These are phyloP conservation scores for Drosophila siamana DNA, from an alignment of 2,888 invertebrate species.

Conservation along the genomic window DNA sequence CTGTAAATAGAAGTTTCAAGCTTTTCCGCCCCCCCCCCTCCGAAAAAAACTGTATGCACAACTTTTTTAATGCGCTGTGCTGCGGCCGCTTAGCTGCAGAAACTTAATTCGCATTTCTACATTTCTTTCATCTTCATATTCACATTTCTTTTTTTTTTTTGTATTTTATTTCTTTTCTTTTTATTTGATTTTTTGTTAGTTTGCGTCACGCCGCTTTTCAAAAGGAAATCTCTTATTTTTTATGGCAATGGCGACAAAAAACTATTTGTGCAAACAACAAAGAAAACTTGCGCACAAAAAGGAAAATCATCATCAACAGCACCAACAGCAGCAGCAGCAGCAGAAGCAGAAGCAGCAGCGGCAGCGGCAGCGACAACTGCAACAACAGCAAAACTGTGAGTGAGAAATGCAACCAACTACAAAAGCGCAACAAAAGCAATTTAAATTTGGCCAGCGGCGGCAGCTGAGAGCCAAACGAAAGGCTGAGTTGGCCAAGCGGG, in stretches of 20 bases:
- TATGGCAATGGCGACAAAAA: slow-evolving; percentile 71
- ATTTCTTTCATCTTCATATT: slow-evolving; percentile 27
- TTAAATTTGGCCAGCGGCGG: slow-evolving; percentile 76
- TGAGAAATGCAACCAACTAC: slow-evolving; percentile 58
- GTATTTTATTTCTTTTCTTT: slow-evolving; percentile 14
- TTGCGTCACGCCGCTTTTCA: slow-evolving; percentile 56
- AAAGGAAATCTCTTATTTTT: slow-evolving; percentile 74
- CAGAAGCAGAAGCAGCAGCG: slow-evolving; percentile 16
- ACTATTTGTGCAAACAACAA: slow-evolving; percentile 80
- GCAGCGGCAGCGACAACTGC: slow-evolving; percentile 24
- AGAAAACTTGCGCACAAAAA: slow-evolving; percentile 75
- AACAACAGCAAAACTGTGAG: slow-evolving; percentile 14
- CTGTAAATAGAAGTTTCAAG: slow-evolving; percentile 24
- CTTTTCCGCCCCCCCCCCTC: too few species aligned
- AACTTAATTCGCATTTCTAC: slow-evolving; percentile 67
- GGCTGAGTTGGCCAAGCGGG: slow-evolving; percentile 55
- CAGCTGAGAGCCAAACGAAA: slow-evolving; percentile 28
- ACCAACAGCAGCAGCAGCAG: slow-evolving; percentile 29
- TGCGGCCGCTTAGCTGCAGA: slow-evolving; percentile 70
- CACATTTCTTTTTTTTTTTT: slow-evolving; percentile 22
- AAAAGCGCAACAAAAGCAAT: slow-evolving; percentile 81
- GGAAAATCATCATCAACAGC: slow-evolving; percentile 69
- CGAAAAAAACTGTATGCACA: slow-evolving; percentile 40
- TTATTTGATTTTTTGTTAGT: slow-evolving; percentile 19
- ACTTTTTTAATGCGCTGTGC: slow-evolving; percentile 76